These are phyloP conservation scores for Gerris buenoi DNA, from an alignment of 1,140 invertebrate genomes.

Conservation along the genomic window DNA sequence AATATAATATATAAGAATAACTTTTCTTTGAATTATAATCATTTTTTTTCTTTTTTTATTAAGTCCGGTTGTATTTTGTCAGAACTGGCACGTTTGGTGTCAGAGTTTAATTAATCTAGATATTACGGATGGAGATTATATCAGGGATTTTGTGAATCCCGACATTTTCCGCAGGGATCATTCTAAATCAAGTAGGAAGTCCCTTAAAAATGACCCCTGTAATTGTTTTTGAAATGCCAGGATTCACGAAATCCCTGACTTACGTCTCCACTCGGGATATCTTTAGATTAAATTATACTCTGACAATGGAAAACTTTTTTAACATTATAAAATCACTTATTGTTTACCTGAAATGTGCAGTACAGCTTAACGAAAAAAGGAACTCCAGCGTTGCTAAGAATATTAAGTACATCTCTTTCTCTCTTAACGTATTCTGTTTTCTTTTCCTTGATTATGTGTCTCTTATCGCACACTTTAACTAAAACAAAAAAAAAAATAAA, in stretches of 20 bases:
- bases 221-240: background rate
- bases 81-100: too few relatives aligned
- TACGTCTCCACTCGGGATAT: background rate
- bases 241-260: background rate
- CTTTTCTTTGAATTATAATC: too few relatives aligned
- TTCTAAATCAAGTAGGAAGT: background rate
- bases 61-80: too few relatives aligned
- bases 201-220: background rate
- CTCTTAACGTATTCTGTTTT: conserved; percentile 85
- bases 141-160: too few relatives aligned
- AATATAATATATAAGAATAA: too few relatives aligned
- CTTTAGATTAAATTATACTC: background rate
- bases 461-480: conserved; percentile 94
- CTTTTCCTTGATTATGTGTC: conserved; percentile 77
- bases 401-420: conserved; percentile 79
- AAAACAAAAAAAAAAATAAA: conserved; percentile 32
- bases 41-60: background rate
- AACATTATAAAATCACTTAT: conserved; percentile 60
- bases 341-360: conserved; percentile 89
- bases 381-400: conserved; percentile 41
- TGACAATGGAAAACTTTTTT: background rate
- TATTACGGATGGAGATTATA: too few relatives aligned
- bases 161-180: background rate
- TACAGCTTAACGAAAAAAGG: conserved; percentile 85
- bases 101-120: too few relatives aligned